Conservation (phyloP, 2,888 invertebrate species). For the Leucania comma region DNA sequence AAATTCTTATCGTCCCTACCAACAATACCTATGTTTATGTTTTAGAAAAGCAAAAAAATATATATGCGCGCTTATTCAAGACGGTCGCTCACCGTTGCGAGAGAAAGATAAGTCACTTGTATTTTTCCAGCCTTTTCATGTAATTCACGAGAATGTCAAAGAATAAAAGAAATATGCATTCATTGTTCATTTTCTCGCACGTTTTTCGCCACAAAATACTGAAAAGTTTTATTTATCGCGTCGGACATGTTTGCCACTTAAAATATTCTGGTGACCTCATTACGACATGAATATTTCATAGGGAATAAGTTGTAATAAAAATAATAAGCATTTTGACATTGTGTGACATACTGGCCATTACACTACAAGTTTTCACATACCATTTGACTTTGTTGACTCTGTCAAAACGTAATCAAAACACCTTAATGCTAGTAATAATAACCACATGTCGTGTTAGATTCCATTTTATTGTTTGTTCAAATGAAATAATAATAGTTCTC, state of each 20-base stretch:
- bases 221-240: conserved; percentile 52
- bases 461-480: conserved; percentile 9
- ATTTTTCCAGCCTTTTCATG: conserved; percentile 50
- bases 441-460: conserved; percentile 23
- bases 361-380: conserved; percentile 19
- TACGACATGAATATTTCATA: conserved; percentile 63
- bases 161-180: conserved; percentile 54
- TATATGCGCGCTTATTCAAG: conserved; percentile 15
- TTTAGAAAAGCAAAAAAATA: conserved; percentile 30
- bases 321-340: conserved; percentile 65
- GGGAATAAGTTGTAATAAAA: conserved; percentile 59
- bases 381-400: conserved; percentile 26
- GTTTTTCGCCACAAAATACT: conserved; percentile 42
- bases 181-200: conserved; percentile 49
- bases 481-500: neutral
- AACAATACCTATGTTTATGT: neutral
- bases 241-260: conserved; percentile 43
- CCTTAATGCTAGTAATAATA: conserved; percentile 34
- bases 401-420: conserved; percentile 38
- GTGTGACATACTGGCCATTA: conserved; percentile 50
- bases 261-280: conserved; percentile 62
- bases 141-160: conserved; percentile 50
- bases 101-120: conserved; percentile 49
- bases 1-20: neutral
- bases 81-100: conserved; percentile 36